Conservation (phyloP, 2,888 invertebrate species). For the Pyrrhia umbra region DNA sequence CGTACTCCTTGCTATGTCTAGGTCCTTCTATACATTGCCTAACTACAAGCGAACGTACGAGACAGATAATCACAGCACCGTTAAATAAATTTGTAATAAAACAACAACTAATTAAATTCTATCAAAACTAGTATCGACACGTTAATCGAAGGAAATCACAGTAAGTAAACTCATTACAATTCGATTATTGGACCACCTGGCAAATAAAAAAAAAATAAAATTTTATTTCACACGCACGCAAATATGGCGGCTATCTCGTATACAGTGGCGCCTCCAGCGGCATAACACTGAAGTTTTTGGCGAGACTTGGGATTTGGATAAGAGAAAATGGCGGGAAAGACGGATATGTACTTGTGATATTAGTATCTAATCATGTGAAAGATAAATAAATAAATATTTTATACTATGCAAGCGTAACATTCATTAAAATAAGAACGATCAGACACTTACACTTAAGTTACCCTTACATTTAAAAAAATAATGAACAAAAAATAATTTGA, state of each 20-base stretch:
- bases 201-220: slow-evolving; percentile 29
- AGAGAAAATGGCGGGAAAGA: slow-evolving; percentile 11
- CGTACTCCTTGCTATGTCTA: slow-evolving; percentile 19
- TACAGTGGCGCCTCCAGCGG: no score
- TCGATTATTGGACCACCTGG: slow-evolving; percentile 67
- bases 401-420: slow-evolving; percentile 19
- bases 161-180: slow-evolving; percentile 60
- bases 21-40: slow-evolving; percentile 30
- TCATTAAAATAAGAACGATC: slow-evolving; percentile 47
- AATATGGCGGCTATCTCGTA: neutral
- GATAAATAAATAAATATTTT: neutral
- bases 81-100: slow-evolving; percentile 45
- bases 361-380: neutral
- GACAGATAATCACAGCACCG: slow-evolving; percentile 52
- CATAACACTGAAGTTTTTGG: no score
- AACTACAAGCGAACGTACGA: slow-evolving; percentile 40
- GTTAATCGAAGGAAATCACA: slow-evolving; percentile 52
- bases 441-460: slow-evolving; percentile 48
- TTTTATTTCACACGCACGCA: neutral
- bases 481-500: slow-evolving; percentile 21
- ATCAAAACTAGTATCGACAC: slow-evolving; percentile 36
- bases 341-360: neutral
- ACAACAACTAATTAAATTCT: slow-evolving; percentile 41
- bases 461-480: slow-evolving; percentile 39
- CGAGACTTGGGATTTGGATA: no score